These are phyloP conservation scores for Mamestra configurata DNA, from an alignment of 1,140 invertebrate species.

Conservation along the genomic window DNA sequence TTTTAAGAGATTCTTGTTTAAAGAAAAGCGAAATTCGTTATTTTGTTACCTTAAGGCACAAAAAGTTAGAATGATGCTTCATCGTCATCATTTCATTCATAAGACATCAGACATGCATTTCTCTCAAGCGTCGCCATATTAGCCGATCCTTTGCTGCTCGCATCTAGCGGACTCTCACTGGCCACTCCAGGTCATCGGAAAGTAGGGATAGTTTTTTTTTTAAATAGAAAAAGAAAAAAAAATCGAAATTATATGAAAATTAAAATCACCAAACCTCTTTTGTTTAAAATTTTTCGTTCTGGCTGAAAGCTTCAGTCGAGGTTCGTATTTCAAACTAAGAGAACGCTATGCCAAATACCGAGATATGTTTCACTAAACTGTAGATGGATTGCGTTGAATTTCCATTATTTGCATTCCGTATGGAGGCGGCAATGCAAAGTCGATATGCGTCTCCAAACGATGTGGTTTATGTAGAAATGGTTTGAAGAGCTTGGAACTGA, in stretches of 20 bases:
- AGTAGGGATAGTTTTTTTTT: too few relatives aligned
- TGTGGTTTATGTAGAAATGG: conserved; percentile 21
- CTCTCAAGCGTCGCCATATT: too few relatives aligned
- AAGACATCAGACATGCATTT: too few relatives aligned
- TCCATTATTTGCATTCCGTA: conserved; percentile 22
- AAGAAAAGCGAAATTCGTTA: too few relatives aligned
- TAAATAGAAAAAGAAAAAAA: too few relatives aligned
- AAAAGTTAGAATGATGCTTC: too few relatives aligned
- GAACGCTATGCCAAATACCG: background rate
- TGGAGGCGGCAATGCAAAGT: conserved; percentile 17
- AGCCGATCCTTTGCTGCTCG: too few relatives aligned
- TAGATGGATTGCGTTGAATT: conserved; percentile 19
- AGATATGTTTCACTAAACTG: background rate
- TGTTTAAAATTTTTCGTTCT: background rate
- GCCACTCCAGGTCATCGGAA: too few relatives aligned
- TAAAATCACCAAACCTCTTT: background rate
- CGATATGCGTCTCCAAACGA: conserved; percentile 19
- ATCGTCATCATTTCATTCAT: too few relatives aligned
- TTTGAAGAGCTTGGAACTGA: background rate
- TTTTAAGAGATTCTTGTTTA: too few relatives aligned
- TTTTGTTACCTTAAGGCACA: too few relatives aligned
- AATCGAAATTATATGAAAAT: background rate
- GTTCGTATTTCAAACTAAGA: background rate
- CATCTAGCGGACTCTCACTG: too few relatives aligned
- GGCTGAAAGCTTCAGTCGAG: background rate